Evolutionary conservation across 2,113 vertebrate genomes (phyloP).

Genomic region (Cervus canadensis): DNA sequence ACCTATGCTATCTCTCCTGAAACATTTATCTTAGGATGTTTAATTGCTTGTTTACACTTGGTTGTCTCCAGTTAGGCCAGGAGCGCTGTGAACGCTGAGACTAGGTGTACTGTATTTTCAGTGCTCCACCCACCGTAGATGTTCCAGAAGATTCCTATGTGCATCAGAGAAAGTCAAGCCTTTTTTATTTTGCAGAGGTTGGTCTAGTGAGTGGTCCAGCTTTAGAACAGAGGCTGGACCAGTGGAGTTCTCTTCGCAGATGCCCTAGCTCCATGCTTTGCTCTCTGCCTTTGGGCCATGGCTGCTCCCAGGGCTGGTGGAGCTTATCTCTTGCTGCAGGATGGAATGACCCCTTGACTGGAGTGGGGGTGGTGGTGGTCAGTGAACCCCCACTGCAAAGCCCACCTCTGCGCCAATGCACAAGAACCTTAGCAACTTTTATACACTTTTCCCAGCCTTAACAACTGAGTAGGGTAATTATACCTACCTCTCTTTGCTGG

Average conservation of each 20-base stretch:
- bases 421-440: neutral
- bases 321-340: too few relatives aligned
- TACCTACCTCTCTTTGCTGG: neutral
- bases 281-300: rapidly evolving
- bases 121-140: neutral
- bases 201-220: neutral
- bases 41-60: neutral
- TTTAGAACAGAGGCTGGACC: neutral
- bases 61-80: neutral
- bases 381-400: neutral
- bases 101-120: neutral
- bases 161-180: neutral
- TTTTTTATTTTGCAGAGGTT: neutral
- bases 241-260: neutral
- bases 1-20: neutral
- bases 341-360: neutral
- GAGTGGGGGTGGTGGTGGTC: rapidly evolving
- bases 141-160: neutral
- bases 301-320: neutral
- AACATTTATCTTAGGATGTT: neutral
- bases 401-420: neutral
- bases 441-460: neutral
- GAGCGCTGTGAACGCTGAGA: neutral
- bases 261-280: neutral
- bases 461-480: neutral